Conservation (phyloP, 1,140 invertebrate genomes). For the Apis laboriosa region DNA sequence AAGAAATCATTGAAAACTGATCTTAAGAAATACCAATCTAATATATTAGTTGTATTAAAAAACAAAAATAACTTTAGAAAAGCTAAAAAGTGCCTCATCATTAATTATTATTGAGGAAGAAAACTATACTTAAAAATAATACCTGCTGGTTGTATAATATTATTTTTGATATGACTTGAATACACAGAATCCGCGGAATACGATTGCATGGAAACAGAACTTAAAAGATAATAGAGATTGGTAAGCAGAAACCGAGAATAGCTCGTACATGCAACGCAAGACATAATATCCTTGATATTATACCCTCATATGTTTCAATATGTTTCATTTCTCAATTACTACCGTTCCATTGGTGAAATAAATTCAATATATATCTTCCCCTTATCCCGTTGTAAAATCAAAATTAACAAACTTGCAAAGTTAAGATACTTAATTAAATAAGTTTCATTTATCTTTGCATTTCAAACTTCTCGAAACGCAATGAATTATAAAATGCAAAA, state of each 20-base stretch:
- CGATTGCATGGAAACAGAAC: not conserved
- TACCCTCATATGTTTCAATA: not conserved
- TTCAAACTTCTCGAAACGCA: not conserved
- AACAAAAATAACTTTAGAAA: not conserved
- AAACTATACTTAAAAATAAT: not conserved
- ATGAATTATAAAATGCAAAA: not conserved
- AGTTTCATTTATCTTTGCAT: not conserved
- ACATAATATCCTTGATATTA: not conserved
- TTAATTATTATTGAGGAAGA: not conserved
- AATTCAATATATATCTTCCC: not conserved
- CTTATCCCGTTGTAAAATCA: not conserved
- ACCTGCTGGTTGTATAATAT: not conserved
- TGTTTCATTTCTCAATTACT: not conserved
- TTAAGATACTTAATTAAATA: too few relatives aligned
- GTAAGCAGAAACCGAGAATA: constrained; percentile 40
- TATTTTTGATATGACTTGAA: not conserved
- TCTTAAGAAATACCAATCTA: not conserved
- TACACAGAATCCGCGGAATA: not conserved
- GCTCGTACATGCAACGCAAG: constrained; percentile 37
- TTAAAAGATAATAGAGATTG: constrained; percentile 18
- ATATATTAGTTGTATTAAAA: not conserved
- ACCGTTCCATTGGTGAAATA: not conserved
- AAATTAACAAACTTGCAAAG: not conserved
- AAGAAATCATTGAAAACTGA: not conserved
- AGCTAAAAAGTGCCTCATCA: constrained; percentile 34